A percentile compares a stretch with the other conserved stretches of the same genome.
These are phyloP conservation scores for Pachydiplax longipennis DNA, from an alignment of 2,888 invertebrate genomes.

Conservation along the genomic window DNA sequence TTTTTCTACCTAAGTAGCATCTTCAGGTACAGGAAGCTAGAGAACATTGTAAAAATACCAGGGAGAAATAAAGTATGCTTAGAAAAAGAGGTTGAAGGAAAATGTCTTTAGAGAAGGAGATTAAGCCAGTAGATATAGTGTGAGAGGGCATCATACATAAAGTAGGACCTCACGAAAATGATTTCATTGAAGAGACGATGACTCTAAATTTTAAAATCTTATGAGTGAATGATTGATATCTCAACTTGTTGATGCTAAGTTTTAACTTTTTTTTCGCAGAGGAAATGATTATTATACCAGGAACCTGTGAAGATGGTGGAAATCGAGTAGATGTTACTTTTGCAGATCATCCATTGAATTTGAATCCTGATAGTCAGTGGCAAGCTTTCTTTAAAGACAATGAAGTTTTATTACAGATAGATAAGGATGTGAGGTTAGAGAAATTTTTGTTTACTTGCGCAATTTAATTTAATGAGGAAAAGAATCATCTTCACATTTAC, in stretches of 20 bases:
- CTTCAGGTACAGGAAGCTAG: no score
- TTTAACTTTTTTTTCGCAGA: conserved; percentile 63
- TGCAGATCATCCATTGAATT: conserved; percentile 89
- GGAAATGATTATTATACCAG: conserved; percentile 88
- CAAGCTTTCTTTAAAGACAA: conserved; percentile 96
- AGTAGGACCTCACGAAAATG: no score
- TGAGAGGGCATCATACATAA: no score
- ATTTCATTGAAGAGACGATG: conserved; percentile 46
- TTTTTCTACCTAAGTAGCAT: no score
- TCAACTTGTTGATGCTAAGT: conserved; percentile 28
- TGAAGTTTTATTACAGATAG: conserved; percentile 95
- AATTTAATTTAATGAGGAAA: background rate
- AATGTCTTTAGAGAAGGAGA: no score
- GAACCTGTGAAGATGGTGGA: conserved; percentile 65
- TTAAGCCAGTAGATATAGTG: no score
- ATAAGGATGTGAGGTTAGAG: conserved; percentile 86
- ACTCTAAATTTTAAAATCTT: conserved; percentile 39
- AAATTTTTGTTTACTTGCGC: background rate
- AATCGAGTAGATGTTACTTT: conserved; percentile 65
- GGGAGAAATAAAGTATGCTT: no score
- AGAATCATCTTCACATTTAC: background rate
- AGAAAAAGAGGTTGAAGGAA: no score
- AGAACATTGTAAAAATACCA: no score
- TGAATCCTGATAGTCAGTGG: conserved; percentile 97
- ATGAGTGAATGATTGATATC: background rate